Evolutionary conservation across 2,113 vertebrate genomes (phyloP).

Genomic region (Circaetus gallicus): DNA sequence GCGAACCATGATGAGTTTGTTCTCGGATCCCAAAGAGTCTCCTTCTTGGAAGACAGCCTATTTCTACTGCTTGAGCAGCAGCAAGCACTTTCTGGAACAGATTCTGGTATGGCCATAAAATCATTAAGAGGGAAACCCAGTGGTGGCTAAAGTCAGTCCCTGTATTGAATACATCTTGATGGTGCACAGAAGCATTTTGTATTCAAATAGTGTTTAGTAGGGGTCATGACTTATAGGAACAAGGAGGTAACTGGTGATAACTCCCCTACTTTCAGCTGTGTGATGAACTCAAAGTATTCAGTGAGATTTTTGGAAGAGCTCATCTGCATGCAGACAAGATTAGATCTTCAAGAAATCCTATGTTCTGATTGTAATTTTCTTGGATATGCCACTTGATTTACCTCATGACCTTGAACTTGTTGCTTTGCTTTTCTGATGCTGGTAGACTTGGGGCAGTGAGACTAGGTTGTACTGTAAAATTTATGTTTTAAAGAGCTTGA

Average conservation of each 20-base stretch:
- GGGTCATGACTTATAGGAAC: background rate
- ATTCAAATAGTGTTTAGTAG: background rate
- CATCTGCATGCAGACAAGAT: background rate
- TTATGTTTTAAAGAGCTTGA: background rate
- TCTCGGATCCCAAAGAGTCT: conserved; percentile 76
- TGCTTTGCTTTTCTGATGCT: background rate
- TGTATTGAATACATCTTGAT: background rate
- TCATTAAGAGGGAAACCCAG: background rate
- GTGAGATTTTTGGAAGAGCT: background rate
- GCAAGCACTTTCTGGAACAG: conserved; percentile 94
- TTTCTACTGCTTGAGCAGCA: conserved; percentile 90
- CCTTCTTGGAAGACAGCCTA: conserved; percentile 87
- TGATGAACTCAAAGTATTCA: background rate
- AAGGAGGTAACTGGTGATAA: background rate
- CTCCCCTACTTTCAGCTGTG: background rate
- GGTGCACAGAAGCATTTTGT: background rate
- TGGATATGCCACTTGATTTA: background rate
- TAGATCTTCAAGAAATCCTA: background rate
- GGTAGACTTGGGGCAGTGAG: background rate
- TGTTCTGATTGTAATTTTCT: background rate
- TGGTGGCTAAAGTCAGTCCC: background rate
- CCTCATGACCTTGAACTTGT: background rate
- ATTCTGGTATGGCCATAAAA: conserved; percentile 80
- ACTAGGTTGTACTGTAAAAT: background rate
- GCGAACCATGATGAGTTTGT: conserved; percentile 78